phyloP scores from a whole-genome alignment of 1,140 invertebrate species.

The Chironomus tepperi region DNA sequence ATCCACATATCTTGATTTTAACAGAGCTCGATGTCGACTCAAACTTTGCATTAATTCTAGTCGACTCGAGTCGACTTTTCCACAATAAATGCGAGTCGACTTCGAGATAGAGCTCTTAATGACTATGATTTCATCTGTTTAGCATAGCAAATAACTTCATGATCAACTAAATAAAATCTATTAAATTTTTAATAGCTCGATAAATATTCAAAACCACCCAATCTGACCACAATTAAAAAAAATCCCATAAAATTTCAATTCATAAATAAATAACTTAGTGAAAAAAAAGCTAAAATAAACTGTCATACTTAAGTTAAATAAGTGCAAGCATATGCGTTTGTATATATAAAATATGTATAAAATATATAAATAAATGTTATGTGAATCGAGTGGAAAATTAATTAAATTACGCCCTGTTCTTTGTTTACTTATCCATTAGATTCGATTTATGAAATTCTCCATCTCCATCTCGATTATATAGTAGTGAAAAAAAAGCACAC shows the following conservation, averaged over 20 bases:
- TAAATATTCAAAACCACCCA: too few relatives aligned
- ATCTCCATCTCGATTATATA: too few relatives aligned
- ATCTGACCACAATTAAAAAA: background rate
- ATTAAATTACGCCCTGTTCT: background rate
- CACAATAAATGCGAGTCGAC: too few relatives aligned
- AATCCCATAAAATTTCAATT: background rate
- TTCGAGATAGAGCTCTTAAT: too few relatives aligned
- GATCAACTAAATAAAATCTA: too few relatives aligned
- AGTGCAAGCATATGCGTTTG: background rate
- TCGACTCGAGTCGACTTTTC: too few relatives aligned
- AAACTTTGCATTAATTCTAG: background rate
- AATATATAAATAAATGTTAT: too few relatives aligned
- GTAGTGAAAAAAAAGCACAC: too few relatives aligned
- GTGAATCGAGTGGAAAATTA: background rate
- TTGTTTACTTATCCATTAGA: slow-evolving; percentile 8
- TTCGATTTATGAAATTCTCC: background rate
- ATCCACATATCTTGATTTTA: background rate
- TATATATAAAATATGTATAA: too few relatives aligned
- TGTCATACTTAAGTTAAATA: background rate
- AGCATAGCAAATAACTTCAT: too few relatives aligned
- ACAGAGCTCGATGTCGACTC: background rate
- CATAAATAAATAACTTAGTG: background rate
- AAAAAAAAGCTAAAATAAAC: background rate
- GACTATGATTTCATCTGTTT: background rate
- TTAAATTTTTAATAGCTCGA: too few relatives aligned